phyloP scores from a whole-genome alignment of 2,888 invertebrate species.

The Amorpha juglandis region DNA sequence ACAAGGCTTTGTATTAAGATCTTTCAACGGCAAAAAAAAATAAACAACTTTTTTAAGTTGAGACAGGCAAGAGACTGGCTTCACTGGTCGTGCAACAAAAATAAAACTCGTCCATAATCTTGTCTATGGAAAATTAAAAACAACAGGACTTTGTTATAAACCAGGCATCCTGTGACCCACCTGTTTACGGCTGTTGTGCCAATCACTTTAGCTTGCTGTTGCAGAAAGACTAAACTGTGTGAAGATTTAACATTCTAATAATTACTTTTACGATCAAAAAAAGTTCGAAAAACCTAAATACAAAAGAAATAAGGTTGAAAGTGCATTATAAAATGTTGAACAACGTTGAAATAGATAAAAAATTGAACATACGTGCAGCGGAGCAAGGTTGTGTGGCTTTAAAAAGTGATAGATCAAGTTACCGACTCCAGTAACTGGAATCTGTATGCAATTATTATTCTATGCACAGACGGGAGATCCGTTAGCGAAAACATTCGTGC shows the following conservation, averaged over 20 bases:
- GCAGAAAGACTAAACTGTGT: background rate
- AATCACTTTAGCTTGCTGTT: constrained; percentile 1
- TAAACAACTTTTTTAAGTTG: constrained; percentile 20
- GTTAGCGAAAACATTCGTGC: constrained; percentile 23
- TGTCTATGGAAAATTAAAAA: constrained; percentile 25
- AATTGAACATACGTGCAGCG: constrained; percentile 22
- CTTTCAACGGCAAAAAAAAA: constrained; percentile 15
- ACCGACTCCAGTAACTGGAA: constrained; percentile 23
- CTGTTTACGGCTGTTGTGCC: constrained; percentile 9
- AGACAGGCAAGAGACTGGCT: constrained; percentile 26
- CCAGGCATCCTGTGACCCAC: constrained; percentile 13
- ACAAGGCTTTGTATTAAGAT: constrained; percentile 20
- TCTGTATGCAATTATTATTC: constrained; percentile 25
- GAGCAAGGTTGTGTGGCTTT: constrained; percentile 23
- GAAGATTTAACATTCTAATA: background rate
- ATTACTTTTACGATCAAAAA: background rate
- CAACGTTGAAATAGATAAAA: constrained; percentile 20
- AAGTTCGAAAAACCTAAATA: background rate
- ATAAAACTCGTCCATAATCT: constrained; percentile 22
- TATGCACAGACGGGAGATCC: constrained; percentile 20
- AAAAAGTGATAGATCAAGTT: constrained; percentile 24
- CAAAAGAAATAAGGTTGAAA: background rate
- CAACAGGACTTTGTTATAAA: constrained; percentile 16
- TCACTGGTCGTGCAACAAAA: constrained; percentile 22
- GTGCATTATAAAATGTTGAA: constrained; percentile 16